A percentile compares a stretch with the other conserved stretches of the same genome.
Evolutionary conservation across 2,113 vertebrate genomes (phyloP).

Genomic region (Seriola quinqueradiata): DNA sequence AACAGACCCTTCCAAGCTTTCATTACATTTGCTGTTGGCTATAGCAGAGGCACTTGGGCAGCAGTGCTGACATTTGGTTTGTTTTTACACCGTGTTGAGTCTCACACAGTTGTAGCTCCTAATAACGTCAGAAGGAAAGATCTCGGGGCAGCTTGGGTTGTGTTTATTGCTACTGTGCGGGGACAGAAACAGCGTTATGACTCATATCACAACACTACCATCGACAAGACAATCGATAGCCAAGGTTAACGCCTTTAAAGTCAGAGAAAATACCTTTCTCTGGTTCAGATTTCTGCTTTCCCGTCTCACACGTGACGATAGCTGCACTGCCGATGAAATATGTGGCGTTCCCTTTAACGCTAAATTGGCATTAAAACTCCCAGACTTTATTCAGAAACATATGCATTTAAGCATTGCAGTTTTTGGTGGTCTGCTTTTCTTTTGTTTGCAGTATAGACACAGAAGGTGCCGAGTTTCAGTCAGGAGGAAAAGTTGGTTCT

Average conservation of each 20-base stretch:
- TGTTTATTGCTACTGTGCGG: slow-evolving; percentile 80
- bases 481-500: background rate
- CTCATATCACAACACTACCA: slow-evolving; percentile 60
- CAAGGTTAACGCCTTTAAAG: slow-evolving; percentile 31
- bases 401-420: background rate
- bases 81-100: slow-evolving; percentile 85
- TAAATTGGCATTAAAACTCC: background rate
- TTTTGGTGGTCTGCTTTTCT: slow-evolving; percentile 9
- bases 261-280: slow-evolving; percentile 28
- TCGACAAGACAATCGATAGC: slow-evolving; percentile 76
- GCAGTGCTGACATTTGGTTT: slow-evolving; percentile 86
- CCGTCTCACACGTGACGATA: slow-evolving; percentile 7
- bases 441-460: background rate
- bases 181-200: slow-evolving; percentile 52
- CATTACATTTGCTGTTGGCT: slow-evolving; percentile 82
- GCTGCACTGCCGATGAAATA: background rate
- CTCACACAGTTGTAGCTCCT: slow-evolving; percentile 80
- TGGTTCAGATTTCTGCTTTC: slow-evolving; percentile 11
- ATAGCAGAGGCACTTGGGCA: slow-evolving; percentile 76
- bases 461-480: background rate
- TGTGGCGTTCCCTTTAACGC: background rate
- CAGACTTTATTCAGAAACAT: background rate
- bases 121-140: slow-evolving; percentile 85
- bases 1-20: slow-evolving; percentile 83
- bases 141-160: slow-evolving; percentile 68